Conservation (phyloP, 2,113 vertebrate species). For the Thamnaconus septentrionalis region DNA sequence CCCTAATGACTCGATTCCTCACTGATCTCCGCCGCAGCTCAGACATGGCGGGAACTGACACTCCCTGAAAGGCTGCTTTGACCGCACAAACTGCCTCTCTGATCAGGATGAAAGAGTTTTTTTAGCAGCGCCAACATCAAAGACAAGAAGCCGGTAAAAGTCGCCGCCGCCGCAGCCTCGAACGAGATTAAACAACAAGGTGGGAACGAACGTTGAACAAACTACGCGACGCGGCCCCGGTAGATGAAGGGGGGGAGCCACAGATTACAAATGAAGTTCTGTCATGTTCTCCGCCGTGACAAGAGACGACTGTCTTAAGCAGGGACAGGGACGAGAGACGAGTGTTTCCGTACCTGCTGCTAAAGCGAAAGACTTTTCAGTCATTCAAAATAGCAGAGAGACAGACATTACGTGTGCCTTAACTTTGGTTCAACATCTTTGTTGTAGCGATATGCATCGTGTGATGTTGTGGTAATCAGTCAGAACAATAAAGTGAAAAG, state of each 20-base stretch:
- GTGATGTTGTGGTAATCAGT: too few species aligned
- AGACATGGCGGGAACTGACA: constrained; percentile 20
- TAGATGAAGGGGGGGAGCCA: neutral
- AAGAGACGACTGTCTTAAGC: neutral
- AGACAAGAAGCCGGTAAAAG: neutral
- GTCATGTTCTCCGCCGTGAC: constrained; percentile 3
- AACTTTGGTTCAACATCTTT: too few species aligned
- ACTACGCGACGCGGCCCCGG: constrained; percentile 8
- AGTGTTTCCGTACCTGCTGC: too few species aligned
- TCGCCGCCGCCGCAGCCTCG: constrained; percentile 12
- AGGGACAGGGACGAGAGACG: too few species aligned
- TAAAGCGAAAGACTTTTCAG: too few species aligned
- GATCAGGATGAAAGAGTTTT: constrained; percentile 52
- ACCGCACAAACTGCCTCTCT: constrained; percentile 23
- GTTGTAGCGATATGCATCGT: too few species aligned
- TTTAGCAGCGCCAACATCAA: constrained; percentile 34
- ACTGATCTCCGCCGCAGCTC: constrained; percentile 13
- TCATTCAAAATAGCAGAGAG: too few species aligned
- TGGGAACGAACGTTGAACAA: constrained; percentile 20
- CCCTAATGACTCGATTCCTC: constrained; percentile 1
- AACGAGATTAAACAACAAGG: constrained; percentile 3
- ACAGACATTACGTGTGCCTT: too few species aligned
- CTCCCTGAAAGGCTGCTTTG: constrained; percentile 13
- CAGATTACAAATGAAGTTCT: constrained; percentile 10
- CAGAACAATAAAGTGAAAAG: too few species aligned